Conservation (phyloP, 2,888 invertebrate genomes). For the Pardosa pseudoannulata region DNA sequence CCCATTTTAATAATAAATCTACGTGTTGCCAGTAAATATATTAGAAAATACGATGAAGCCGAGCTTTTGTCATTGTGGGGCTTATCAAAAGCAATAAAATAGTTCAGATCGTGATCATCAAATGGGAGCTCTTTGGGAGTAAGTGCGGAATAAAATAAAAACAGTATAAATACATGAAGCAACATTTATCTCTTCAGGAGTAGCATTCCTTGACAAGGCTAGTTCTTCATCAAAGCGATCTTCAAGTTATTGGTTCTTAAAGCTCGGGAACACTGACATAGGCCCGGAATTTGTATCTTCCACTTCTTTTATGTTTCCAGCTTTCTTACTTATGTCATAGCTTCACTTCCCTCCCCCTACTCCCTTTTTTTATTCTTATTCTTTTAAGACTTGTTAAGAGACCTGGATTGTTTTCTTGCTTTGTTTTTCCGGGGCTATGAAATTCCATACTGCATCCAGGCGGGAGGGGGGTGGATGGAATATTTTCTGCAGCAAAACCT, state of each 20-base stretch:
- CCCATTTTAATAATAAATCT: slow-evolving; percentile 69
- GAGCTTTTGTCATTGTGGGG: slow-evolving; percentile 48
- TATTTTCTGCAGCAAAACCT: neutral
- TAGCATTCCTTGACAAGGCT: slow-evolving; percentile 57
- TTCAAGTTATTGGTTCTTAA: slow-evolving; percentile 68
- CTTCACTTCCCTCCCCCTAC: neutral
- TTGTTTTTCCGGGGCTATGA: slow-evolving; percentile 12
- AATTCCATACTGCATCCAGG: neutral
- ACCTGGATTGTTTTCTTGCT: slow-evolving; percentile 12
- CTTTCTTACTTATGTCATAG: neutral
- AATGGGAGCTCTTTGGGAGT: slow-evolving; percentile 36
- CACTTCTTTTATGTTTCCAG: slow-evolving; percentile 29
- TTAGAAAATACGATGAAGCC: slow-evolving; percentile 59
- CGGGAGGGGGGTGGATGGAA: neutral
- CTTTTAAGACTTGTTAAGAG: neutral
- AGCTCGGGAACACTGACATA: slow-evolving; percentile 30
- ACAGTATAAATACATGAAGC: slow-evolving; percentile 40
- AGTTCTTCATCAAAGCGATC: slow-evolving; percentile 70
- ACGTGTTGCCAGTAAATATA: slow-evolving; percentile 57
- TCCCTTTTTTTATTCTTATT: neutral
- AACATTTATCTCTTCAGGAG: slow-evolving; percentile 60
- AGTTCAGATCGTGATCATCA: slow-evolving; percentile 49
- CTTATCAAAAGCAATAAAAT: slow-evolving; percentile 71
- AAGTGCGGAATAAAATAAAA: slow-evolving; percentile 40
- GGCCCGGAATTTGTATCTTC: slow-evolving; percentile 46